Evolutionary conservation across 2,113 vertebrate species (phyloP).

Genomic region (Dasypus novemcinctus): DNA sequence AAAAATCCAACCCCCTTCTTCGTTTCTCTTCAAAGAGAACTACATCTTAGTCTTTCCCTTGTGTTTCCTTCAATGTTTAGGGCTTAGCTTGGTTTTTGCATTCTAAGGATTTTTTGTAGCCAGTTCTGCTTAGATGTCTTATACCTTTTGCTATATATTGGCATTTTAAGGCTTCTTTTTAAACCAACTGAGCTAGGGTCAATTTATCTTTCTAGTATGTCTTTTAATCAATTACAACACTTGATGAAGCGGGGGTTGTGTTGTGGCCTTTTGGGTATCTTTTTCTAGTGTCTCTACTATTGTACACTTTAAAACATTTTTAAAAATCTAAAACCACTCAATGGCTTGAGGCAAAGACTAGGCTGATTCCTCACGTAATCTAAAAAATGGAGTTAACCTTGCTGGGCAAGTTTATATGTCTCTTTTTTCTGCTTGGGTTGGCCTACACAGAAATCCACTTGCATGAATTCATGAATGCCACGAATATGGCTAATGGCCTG

Average conservation of each 20-base stretch:
- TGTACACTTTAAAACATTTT: background rate
- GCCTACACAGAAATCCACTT: background rate
- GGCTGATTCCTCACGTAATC: background rate
- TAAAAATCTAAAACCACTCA: conserved; percentile 20
- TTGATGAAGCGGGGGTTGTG: background rate
- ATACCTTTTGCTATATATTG: background rate
- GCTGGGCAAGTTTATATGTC: background rate
- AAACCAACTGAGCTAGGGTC: background rate
- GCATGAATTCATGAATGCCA: background rate
- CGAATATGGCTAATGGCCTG: background rate
- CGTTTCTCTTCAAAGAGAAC: background rate
- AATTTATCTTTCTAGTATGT: background rate
- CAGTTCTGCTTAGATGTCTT: background rate
- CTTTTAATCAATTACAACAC: background rate
- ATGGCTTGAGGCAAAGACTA: background rate
- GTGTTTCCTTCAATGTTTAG: background rate
- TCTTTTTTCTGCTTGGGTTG: background rate
- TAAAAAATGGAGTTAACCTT: background rate
- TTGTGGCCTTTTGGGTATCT: background rate
- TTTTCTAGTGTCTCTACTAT: background rate
- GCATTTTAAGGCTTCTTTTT: background rate
- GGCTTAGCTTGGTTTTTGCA: background rate
- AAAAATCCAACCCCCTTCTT: background rate
- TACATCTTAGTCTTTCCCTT: background rate
- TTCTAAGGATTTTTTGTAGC: background rate